Percentiles rank a stretch among this genome's conserved stretches.
Evolutionary conservation across 2,113 vertebrate species (phyloP).

Genomic region (Sander lucioperca): DNA sequence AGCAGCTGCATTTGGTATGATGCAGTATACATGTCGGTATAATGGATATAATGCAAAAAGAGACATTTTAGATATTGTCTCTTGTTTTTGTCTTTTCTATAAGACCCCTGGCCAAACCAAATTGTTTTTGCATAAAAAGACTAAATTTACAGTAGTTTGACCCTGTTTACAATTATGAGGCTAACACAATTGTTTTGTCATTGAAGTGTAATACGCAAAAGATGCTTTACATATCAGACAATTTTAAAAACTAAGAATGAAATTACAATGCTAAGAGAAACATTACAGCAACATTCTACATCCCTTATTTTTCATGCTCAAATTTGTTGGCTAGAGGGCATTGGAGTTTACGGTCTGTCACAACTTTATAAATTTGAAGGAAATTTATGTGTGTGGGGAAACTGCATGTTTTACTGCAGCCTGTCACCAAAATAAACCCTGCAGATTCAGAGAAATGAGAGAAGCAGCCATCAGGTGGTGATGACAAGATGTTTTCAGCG

Average conservation of each 20-base stretch:
- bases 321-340: not conserved
- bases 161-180: not conserved
- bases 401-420: not conserved
- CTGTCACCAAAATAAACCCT: slow-evolving; percentile 24
- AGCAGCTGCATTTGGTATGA: not conserved
- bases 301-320: not conserved
- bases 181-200: not conserved
- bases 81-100: too few species aligned
- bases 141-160: not conserved
- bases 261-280: not conserved
- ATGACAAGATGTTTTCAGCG: slow-evolving; percentile 58
- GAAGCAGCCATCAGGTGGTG: slow-evolving; percentile 64
- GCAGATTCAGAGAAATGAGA: slow-evolving; percentile 33
- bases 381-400: not conserved
- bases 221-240: not conserved
- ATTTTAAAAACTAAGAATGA: not conserved
- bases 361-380: not conserved
- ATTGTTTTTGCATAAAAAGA: not conserved
- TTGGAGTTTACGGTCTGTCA: not conserved
- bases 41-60: too few species aligned
- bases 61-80: not conserved
- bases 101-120: not conserved
- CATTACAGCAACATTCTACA: not conserved
- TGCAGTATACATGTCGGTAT: not conserved
- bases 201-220: not conserved